Base-by-base conservation (phyloP, 2,797 vertebrate species). In the Hoplostethus mediterraneus region DNA sequence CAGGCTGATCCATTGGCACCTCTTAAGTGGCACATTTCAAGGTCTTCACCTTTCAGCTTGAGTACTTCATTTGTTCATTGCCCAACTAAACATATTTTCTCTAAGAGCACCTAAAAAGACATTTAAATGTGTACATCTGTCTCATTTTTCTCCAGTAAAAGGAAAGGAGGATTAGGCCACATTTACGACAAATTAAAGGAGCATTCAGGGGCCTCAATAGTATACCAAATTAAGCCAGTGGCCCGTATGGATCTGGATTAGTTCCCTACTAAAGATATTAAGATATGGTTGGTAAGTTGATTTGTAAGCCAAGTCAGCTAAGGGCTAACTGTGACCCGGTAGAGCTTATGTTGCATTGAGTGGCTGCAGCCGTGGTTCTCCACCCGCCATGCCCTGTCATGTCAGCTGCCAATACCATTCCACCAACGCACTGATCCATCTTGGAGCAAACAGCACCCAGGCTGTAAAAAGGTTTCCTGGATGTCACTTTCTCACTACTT, bases 381-480 rank as follows among this genome's bases (percentile, higher is more conserved):
- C 33, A 33, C 60, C 72, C 67, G 62, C 66, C 53, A 57, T 75
- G 62, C 87, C 58, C 58, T 75, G 63, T 40, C 62, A 49, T 80
- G 64, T 54, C 80, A 85, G 86, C 79, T 84, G 79, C 71, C 73
- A 70, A 75, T 33, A 60, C 68, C 57, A 61, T 65, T 81, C 63
- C 38, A 71, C 80, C 78, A 83, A 62, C 63, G 68, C 60, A 62
- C 52, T 70, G 67, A 79, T 82, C 67, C 6, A 4, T 77, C 75
- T 67, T 8, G 36, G 38, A 80, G 61, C 61, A 86, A 80, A 70
- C 83, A 67, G 60, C 56, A 64, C 54, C 40, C 17, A 8, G 47
- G n/a, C 16, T 52, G 21, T 25, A 77, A 75, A 67, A 78, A 63
- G 8, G 14, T 55, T 51, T 72, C 71, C 67, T 81, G 51, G 16